These are phyloP conservation scores for Ellobius talpinus DNA, from an alignment of 2,113 vertebrate species.

Conservation along the genomic window DNA sequence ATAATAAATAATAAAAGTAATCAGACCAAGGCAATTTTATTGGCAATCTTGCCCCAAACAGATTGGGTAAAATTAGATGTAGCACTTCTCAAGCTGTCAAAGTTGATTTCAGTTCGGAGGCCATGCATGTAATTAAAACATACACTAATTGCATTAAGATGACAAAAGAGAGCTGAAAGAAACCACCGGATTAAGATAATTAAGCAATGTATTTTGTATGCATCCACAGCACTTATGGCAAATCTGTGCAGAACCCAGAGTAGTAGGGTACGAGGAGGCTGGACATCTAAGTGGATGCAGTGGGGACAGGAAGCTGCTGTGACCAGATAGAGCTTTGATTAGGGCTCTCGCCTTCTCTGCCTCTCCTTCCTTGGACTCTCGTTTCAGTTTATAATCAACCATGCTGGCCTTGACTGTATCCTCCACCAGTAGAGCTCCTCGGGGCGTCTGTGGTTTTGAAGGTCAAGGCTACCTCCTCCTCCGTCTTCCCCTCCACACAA, in stretches of 20 bases:
- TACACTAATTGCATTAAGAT: neutral
- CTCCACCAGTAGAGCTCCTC: neutral
- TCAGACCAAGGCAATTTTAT: neutral
- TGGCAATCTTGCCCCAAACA: neutral
- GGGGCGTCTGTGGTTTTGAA: neutral
- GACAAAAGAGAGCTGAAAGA: neutral
- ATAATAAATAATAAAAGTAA: neutral
- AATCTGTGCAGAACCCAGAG: neutral
- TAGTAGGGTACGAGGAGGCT: neutral
- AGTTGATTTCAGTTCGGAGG: neutral
- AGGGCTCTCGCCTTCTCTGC: neutral
- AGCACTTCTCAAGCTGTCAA: neutral
- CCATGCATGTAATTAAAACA: neutral
- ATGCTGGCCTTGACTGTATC: neutral
- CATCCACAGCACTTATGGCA: too few species aligned
- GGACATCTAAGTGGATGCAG: too few species aligned
- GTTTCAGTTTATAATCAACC: neutral
- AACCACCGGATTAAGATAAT: neutral
- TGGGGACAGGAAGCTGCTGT: neutral
- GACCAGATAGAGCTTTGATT: neutral
- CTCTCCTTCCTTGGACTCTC: too few species aligned
- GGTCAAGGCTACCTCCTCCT: neutral
- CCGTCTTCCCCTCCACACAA: neutral
- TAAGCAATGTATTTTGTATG: neutral
- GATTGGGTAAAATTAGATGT: neutral